Conservation (phyloP, 2,888 invertebrate genomes). For the Diaprepes abbreviatus region DNA sequence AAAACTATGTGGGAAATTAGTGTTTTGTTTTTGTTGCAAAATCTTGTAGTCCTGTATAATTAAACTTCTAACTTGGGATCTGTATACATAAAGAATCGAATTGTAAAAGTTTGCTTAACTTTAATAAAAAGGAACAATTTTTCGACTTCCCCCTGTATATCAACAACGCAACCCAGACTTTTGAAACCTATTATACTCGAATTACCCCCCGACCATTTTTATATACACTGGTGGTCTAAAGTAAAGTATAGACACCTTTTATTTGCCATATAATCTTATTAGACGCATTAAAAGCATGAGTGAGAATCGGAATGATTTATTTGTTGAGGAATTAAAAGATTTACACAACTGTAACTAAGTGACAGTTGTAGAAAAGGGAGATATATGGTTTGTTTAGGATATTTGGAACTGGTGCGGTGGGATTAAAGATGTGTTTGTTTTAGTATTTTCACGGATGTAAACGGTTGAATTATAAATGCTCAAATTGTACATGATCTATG, state of each 20-base stretch:
- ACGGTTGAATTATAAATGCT: too few species aligned
- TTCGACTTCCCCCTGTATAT: not conserved
- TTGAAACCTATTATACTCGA: constrained; percentile 33
- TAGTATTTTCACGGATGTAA: too few species aligned
- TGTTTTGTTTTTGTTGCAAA: too few species aligned
- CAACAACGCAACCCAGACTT: not conserved
- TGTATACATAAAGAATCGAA: too few species aligned
- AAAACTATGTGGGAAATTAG: too few species aligned
- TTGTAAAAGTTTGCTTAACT: too few species aligned
- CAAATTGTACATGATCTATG: too few species aligned
- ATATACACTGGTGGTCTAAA: constrained; percentile 36
- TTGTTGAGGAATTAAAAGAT: constrained; percentile 48
- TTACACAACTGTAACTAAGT: constrained; percentile 47
- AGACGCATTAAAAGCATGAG: constrained; percentile 44
- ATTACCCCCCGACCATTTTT: constrained; percentile 30
- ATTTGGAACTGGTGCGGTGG: not conserved
- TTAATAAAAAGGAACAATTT: too few species aligned
- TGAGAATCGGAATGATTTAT: constrained; percentile 45
- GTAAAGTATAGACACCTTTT: constrained; percentile 39
- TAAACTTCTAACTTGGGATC: too few species aligned
- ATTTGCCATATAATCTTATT: constrained; percentile 42
- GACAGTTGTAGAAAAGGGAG: constrained; percentile 38
- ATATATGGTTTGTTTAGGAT: constrained; percentile 39
- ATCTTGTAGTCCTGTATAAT: too few species aligned
- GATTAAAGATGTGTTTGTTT: constrained; percentile 1